A percentile compares a stretch with the other conserved stretches of the same genome.
Conservation (phyloP, 2,888 invertebrate genomes). For the Melinaea menophilus region DNA sequence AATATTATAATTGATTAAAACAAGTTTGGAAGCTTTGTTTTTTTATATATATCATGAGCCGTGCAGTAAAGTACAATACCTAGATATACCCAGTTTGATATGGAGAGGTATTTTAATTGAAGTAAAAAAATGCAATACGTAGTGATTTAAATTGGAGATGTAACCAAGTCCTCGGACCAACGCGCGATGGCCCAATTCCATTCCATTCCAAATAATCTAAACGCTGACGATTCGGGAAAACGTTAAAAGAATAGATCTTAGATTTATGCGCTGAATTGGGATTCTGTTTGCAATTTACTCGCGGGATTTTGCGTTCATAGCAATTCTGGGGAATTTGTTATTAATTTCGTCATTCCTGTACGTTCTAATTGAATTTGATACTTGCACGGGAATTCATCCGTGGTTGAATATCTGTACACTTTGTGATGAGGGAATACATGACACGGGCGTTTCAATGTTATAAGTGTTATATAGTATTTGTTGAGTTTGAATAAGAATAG, state of each 20-base stretch:
- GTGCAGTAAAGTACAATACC: too few species aligned
- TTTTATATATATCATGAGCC: too few species aligned
- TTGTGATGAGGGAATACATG: too few species aligned
- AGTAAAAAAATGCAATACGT: too few species aligned
- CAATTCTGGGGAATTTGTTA: conserved; percentile 45
- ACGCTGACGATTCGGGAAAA: conserved; percentile 12
- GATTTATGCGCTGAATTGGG: conserved; percentile 22
- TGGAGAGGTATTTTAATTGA: too few species aligned
- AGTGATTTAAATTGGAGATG: background rate
- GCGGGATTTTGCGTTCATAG: conserved; percentile 29
- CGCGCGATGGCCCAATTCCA: background rate
- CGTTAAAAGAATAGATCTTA: conserved; percentile 21
- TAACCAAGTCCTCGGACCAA: background rate
- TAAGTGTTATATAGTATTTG: too few species aligned
- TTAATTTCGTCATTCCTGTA: conserved; percentile 49
- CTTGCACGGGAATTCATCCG: conserved; percentile 44
- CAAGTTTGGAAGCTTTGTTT: background rate
- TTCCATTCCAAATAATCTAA: conserved; percentile 14
- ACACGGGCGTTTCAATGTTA: background rate
- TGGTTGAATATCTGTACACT: conserved; percentile 16
- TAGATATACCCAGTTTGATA: too few species aligned
- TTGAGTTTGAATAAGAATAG: too few species aligned
- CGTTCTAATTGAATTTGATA: conserved; percentile 50
- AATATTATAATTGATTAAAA: background rate
- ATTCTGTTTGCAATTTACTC: conserved; percentile 22